Base-by-base conservation (phyloP, 1,140 invertebrate genomes). In the silkworm (Bombyx mori) region DNA sequence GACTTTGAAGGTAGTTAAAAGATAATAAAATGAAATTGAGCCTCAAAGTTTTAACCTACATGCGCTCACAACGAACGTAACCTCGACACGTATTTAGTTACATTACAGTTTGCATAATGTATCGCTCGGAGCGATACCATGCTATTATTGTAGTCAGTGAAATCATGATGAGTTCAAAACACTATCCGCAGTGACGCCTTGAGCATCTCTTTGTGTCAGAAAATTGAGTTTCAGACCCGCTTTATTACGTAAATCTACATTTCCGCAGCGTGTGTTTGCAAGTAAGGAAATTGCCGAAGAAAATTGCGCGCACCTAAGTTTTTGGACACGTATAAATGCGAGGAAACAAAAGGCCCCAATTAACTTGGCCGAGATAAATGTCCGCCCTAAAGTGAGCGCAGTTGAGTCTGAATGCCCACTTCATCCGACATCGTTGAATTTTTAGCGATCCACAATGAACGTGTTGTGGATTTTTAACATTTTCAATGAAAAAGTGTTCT, bases 341-440 rank as follows among this genome's bases (percentile, higher is more conserved):
- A 71, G 65, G 67, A 63, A 65, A 72, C 65, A 71, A 61, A 66
- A 66, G 61, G 70, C 54, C 68, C 63, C 74, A 81, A 81, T 79
- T 81, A 81, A 81, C 68, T 80, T 65, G 55, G 66, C 54, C 57
- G 69, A 73, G 73, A 77, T 75, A 77, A 81, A 81, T 79, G 73
- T 69, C 63, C 63, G 65, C 54, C 68, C 63, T 77, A 68, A 76
- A 73, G 65, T 64, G 67, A 57, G 59, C 63, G 65, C 61, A 66
- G 60, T 70, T 65, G 62, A 63, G 66, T 59, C 63, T 56, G 60
- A 61, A 61, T 57, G 60, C 52, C 61, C 56, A 22, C 50, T 35
- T 35, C 26, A 35, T 35, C 4, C n/a, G 48, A 60, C 52, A 59
- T 52, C 56, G 61, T 50, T 47, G 56, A 56, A 62, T 56, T 52